Evolutionary conservation across 64 coral and sea anemone genomes (phyloP).

Genomic region (Pachyseris speciosa): DNA sequence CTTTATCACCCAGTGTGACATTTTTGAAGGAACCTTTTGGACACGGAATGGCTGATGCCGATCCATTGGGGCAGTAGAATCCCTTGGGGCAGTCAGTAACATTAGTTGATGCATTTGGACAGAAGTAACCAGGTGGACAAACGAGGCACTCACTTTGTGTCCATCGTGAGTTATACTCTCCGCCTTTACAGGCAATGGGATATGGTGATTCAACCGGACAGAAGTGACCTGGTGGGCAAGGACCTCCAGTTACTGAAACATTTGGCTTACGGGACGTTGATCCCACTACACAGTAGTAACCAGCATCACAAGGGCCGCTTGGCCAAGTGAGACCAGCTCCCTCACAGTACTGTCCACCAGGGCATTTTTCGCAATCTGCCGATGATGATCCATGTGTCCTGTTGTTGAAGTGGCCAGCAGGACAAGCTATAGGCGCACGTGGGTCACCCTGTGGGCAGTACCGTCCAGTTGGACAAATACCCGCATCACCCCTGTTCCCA

Average conservation of each 20-base stretch:
- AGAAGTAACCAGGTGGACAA: slow-evolving; percentile 93
- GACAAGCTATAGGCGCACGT: slow-evolving; percentile 78
- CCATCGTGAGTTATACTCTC: slow-evolving; percentile 86
- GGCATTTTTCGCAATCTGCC: slow-evolving; percentile 72
- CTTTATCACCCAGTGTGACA: slow-evolving; percentile 73
- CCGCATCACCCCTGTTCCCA: slow-evolving; percentile 91
- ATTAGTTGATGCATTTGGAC: slow-evolving; percentile 90
- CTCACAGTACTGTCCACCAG: slow-evolving; percentile 89
- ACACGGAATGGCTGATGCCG: slow-evolving; percentile 66
- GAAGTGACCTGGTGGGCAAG: slow-evolving; percentile 88
- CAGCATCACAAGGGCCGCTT: slow-evolving; percentile 84
- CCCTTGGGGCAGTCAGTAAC: slow-evolving; percentile 84
- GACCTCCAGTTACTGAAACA: slow-evolving; percentile 78
- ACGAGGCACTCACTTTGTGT: slow-evolving; percentile 75
- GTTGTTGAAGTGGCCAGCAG: slow-evolving; percentile 90
- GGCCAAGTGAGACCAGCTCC: slow-evolving; percentile 90
- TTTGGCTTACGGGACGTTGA: slow-evolving; percentile 81
- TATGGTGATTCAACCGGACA: slow-evolving; percentile 82
- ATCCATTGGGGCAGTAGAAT: slow-evolving; percentile 88
- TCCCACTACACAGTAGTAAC: slow-evolving; percentile 82
- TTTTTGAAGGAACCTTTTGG: slow-evolving; percentile 97
- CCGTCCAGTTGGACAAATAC: slow-evolving; percentile 89
- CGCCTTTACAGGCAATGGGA: slow-evolving; percentile 80
- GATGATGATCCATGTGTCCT: slow-evolving; percentile 59
- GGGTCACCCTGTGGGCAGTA: slow-evolving; percentile 83